Percentiles rank a stretch among this genome's conserved stretches.
These are phyloP conservation scores for Malthinus seriepunctatus DNA, from an alignment of 2,888 invertebrate species.

Conservation along the genomic window DNA sequence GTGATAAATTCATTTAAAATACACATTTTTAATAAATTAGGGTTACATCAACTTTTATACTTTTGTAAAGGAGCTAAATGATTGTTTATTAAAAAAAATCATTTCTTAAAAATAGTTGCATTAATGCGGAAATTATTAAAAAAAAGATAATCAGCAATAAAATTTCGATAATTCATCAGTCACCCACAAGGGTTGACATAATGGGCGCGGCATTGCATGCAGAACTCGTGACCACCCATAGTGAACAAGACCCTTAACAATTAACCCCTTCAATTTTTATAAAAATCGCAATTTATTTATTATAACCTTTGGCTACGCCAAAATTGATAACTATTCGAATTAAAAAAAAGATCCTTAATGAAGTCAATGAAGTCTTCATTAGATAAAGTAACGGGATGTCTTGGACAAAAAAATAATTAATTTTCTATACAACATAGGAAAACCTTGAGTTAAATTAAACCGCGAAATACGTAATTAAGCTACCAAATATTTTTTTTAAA, in stretches of 20 bases:
- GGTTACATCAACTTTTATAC: too few relatives aligned
- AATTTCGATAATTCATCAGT: conserved; percentile 43
- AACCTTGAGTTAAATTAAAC: neutral
- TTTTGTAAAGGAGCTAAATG: too few relatives aligned
- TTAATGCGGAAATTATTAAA: conserved; percentile 14
- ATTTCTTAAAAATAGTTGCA: neutral
- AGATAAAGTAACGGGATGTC: neutral
- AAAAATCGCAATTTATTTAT: conserved; percentile 19
- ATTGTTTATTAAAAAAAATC: conserved; percentile 1
- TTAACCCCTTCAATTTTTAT: conserved; percentile 26
- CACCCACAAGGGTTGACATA: conserved; percentile 41
- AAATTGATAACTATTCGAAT: conserved; percentile 17
- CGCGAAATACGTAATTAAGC: neutral
- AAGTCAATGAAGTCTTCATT: conserved; percentile 8
- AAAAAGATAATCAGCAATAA: conserved; percentile 30
- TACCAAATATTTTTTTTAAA: neutral
- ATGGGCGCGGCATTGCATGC: conserved; percentile 44
- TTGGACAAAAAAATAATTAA: neutral
- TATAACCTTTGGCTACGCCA: conserved; percentile 13
- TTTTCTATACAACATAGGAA: neutral
- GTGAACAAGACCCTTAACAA: conserved; percentile 27
- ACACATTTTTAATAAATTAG: too few relatives aligned
- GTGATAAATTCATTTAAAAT: too few relatives aligned
- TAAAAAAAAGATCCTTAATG: neutral
- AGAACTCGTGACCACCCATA: conserved; percentile 48